phyloP scores from a whole-genome alignment of 1,140 invertebrate genomes.

The Aculops lycopersici region DNA sequence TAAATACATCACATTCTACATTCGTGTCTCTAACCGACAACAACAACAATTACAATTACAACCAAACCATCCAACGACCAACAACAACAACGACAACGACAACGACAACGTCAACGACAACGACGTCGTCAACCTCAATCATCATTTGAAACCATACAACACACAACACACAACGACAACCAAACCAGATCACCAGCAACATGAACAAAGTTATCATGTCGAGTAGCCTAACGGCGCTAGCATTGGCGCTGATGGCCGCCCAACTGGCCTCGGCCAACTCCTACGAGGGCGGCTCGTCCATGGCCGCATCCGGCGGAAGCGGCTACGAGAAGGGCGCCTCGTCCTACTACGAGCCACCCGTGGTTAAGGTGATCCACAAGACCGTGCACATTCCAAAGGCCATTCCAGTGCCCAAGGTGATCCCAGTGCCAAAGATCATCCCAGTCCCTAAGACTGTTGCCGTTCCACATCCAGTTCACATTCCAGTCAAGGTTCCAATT shows the following conservation, averaged over 20 bases:
- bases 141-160: too few species aligned
- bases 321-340: not conserved
- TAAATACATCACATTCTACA: too few species aligned
- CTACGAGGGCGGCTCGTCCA: too few species aligned
- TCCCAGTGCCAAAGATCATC: conserved; percentile 10
- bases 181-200: too few species aligned
- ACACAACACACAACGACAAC: too few species aligned
- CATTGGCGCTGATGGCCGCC: too few species aligned
- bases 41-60: not conserved
- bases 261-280: too few species aligned
- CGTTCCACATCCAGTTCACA: conserved; percentile 12
- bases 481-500: conserved; percentile 12
- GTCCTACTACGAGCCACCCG: conserved; percentile 6
- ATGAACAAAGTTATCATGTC: too few species aligned
- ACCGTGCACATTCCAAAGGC: conserved; percentile 13
- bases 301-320: not conserved
- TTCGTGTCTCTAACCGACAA: too few species aligned
- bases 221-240: too few species aligned
- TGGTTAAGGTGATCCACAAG: conserved; percentile 13
- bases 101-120: not conserved
- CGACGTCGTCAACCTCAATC: not conserved
- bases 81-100: not conserved
- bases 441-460: conserved; percentile 12
- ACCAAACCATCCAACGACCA: not conserved
- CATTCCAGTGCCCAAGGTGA: conserved; percentile 10